phyloP scores from a whole-genome alignment of 2,113 vertebrate species.

The Heterocephalus glaber region DNA sequence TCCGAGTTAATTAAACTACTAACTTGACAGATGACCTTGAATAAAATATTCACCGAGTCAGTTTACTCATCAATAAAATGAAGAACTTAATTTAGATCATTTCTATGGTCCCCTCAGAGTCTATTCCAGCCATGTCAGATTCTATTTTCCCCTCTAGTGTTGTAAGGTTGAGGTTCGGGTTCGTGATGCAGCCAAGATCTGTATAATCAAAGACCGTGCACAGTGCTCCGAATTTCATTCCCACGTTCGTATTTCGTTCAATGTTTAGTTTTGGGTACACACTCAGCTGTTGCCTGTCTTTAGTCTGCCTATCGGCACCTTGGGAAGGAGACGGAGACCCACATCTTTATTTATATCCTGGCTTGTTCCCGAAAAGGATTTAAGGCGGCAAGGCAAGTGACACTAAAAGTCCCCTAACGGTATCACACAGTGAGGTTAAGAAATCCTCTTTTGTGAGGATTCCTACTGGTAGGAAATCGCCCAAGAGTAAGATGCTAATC shows the following conservation, averaged over 20 bases:
- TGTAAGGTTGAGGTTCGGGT: background rate
- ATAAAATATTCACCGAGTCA: slow-evolving; percentile 45
- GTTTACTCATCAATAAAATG: slow-evolving; percentile 43
- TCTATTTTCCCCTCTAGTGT: background rate
- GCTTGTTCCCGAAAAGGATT: slow-evolving; percentile 39
- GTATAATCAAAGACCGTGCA: background rate
- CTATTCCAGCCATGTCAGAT: background rate
- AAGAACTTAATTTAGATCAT: background rate
- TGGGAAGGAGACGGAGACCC: slow-evolving; percentile 13
- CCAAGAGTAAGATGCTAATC: background rate
- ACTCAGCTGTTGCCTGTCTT: slow-evolving; percentile 54
- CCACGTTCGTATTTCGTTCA: background rate
- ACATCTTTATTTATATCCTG: slow-evolving; percentile 54
- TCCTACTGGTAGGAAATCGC: background rate
- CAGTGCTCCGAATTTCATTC: background rate
- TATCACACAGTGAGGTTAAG: background rate
- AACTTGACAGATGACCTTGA: slow-evolving; percentile 67
- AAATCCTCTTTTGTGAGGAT: slow-evolving; percentile 25
- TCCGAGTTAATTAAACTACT: slow-evolving; percentile 42
- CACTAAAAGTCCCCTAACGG: background rate
- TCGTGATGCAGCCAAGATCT: background rate
- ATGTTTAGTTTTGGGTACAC: background rate
- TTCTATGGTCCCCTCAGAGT: background rate
- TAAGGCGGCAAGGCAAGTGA: slow-evolving; percentile 29
- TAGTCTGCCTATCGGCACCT: background rate